Percentiles rank a stretch among this genome's conserved stretches.
phyloP scores from a whole-genome alignment of 2,113 vertebrate genomes.

The Pterocles orientalis region DNA sequence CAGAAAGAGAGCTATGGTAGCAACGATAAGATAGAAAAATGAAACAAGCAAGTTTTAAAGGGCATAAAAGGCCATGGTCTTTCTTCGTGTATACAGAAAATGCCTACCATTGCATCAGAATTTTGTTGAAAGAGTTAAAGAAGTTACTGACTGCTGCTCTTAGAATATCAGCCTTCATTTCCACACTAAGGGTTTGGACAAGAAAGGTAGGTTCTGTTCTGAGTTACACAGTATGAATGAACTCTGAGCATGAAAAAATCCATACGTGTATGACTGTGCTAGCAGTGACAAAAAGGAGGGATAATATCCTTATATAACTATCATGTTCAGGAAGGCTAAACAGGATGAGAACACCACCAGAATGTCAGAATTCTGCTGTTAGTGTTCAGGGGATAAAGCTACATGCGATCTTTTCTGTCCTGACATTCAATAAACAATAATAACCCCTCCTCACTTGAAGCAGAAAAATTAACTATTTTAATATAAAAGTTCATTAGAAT shows the following conservation, averaged over 20 bases:
- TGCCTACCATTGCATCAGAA: neutral
- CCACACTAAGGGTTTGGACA: neutral
- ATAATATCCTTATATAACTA: neutral
- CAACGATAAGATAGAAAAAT: neutral
- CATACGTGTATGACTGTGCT: neutral
- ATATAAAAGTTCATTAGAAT: neutral
- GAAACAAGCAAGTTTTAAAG: neutral
- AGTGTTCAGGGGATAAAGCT: neutral
- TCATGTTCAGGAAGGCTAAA: neutral
- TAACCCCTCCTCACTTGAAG: neutral
- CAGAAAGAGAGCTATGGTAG: neutral
- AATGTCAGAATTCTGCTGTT: neutral
- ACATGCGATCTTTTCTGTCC: neutral
- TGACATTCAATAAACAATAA: neutral
- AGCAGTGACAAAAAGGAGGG: neutral
- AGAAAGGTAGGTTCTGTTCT: neutral
- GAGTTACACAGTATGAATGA: neutral
- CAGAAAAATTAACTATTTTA: neutral
- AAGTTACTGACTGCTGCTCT: neutral
- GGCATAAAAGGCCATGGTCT: neutral
- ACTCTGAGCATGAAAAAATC: neutral
- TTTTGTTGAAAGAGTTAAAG: neutral
- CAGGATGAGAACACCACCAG: accelerated
- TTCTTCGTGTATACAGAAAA: neutral
- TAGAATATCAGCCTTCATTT: neutral